A percentile compares a stretch with the other conserved stretches of the same genome.
These are phyloP conservation scores for Eupleurogrammus muticus DNA, from an alignment of 2,797 vertebrate genomes.

Conservation along the genomic window DNA sequence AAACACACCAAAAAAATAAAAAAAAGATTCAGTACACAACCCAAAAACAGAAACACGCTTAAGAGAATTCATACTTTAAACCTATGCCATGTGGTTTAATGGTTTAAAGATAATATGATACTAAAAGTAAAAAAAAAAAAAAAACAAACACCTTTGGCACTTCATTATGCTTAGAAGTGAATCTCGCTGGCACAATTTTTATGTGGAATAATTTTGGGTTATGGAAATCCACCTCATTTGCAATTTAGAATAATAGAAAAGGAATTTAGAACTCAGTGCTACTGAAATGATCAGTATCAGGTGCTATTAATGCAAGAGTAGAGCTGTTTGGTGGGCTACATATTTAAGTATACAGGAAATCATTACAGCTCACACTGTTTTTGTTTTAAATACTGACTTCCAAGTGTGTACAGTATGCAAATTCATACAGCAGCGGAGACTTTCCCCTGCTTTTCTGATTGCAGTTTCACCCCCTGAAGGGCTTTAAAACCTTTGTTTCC, in stretches of 20 bases:
- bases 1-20: slow-evolving; percentile 19
- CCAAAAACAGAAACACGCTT: slow-evolving; percentile 12
- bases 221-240: not conserved
- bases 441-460: slow-evolving; percentile 21
- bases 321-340: slow-evolving; percentile 5
- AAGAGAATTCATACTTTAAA: slow-evolving; percentile 3
- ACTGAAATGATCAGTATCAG: not conserved
- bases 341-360: slow-evolving; percentile 25
- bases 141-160: slow-evolving; percentile 8
- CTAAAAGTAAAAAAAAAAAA: not conserved
- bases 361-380: slow-evolving; percentile 18
- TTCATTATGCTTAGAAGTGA: not conserved
- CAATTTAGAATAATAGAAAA: not conserved
- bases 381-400: slow-evolving; percentile 1
- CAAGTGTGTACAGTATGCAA: slow-evolving; percentile 17
- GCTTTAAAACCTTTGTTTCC: slow-evolving; percentile 12
- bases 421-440: slow-evolving; percentile 11
- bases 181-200: not conserved
- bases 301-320: not conserved
- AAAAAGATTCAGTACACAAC: slow-evolving; percentile 11
- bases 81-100: not conserved
- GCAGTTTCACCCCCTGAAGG: slow-evolving; percentile 4
- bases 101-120: slow-evolving; percentile 9
- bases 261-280: slow-evolving; percentile 3
- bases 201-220: not conserved